Evolutionary conservation across 1,140 invertebrate genomes (phyloP), one percentile per base, ranked within the genome.

Genomic region (Drosophila trapezifrons): DNA sequence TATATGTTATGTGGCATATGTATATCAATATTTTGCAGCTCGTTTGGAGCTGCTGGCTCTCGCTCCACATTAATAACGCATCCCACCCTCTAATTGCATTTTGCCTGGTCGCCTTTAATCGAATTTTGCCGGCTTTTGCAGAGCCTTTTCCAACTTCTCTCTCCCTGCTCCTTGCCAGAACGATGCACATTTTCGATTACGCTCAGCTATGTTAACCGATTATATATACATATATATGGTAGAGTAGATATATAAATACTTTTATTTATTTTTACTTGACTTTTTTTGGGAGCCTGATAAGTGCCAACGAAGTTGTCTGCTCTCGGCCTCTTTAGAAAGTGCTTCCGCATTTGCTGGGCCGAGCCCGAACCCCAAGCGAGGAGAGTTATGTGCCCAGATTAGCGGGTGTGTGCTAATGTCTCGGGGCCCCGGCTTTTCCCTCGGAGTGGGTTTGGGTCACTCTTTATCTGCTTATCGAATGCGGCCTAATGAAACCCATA

Each of bases 21-120:
- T 70, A 65, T 78, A 82, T 82, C 64, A 82, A 78, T 78, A 63
- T 79, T 64, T 76, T 67, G 20, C 46, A 72, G 71, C 54, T 75
- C 52, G 70, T 58, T 56, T 42, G 17, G 52, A 52, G 51, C 51
- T 8, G 27, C 64, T 47, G 25, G 35, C 27, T 46, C 57, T 73
- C 74, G 84, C 83, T 89, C 83, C 79, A 91, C 82, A 91, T 91
- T 91, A 91, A 91, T 91, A 91, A 91, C 84, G 90, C 90, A 91
- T 91, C 82, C 82, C 90, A 91, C 90, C 90, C 90, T 91, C 90
- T 91, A 91, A 91, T 91, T 91, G 90, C 79, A 84, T 91, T 91
- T 80, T 66, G 72, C 32, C 20, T 37, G 51, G 35, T 46, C 43
- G 67, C 67, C 65, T 86, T 86, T 86, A 87, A 86, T 86, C 82